Percentiles rank a stretch among this genome's conserved stretches.
phyloP scores from a whole-genome alignment of 2,113 vertebrate species.

The Bufo bufo region DNA sequence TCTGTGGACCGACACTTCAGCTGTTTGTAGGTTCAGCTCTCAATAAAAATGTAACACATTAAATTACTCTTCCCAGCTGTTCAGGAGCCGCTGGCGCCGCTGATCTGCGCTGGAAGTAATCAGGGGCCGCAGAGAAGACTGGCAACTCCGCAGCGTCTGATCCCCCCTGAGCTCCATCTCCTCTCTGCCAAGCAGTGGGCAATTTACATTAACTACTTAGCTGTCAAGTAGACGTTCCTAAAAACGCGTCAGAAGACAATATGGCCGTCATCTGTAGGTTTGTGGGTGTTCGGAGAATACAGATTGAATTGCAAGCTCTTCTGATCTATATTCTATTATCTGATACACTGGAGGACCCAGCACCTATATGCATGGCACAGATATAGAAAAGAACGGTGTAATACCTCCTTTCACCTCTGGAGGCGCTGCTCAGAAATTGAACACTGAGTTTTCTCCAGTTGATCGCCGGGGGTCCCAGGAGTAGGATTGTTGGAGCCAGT shows the following conservation, averaged over 20 bases:
- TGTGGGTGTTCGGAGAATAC: not conserved
- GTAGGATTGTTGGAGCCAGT: not conserved
- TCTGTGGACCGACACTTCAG: slow-evolving; percentile 16
- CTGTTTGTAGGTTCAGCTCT: slow-evolving; percentile 37
- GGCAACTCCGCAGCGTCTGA: slow-evolving; percentile 18
- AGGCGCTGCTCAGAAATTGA: not conserved
- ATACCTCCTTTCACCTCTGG: not conserved
- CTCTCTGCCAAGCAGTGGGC: not conserved
- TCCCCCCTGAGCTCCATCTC: not conserved
- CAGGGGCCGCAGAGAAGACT: not conserved
- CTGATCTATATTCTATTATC: not conserved
- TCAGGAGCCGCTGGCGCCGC: not conserved
- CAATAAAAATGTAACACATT: slow-evolving; percentile 50
- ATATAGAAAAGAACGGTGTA: not conserved
- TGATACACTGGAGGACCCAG: no score
- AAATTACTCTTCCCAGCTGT: slow-evolving; percentile 48
- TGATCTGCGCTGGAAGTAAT: not conserved
- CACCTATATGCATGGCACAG: not conserved
- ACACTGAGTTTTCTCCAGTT: not conserved
- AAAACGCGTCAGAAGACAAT: not conserved
- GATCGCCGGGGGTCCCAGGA: no score
- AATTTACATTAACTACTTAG: not conserved
- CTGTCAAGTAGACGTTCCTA: not conserved
- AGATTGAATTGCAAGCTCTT: not conserved
- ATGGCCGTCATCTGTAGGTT: no score